phyloP scores from a whole-genome alignment of 1,140 invertebrate species.

The Acyrthosiphon pisum region DNA sequence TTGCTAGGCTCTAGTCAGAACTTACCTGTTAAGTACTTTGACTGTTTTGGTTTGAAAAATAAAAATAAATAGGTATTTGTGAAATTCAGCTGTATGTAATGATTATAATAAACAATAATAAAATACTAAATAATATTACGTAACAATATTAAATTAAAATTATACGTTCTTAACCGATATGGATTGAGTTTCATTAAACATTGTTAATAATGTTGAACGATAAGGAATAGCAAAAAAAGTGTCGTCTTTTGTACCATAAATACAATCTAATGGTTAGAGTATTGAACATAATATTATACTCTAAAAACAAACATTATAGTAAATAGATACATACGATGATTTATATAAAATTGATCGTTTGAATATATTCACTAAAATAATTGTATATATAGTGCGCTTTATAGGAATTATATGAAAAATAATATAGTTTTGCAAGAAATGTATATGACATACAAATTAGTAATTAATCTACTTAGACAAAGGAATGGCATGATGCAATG shows the following conservation, averaged over 20 bases:
- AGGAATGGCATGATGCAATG: conserved; percentile 74
- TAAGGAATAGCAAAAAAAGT: not conserved
- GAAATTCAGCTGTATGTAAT: not conserved
- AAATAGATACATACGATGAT: not conserved
- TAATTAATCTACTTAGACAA: conserved; percentile 60
- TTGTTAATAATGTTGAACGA: not conserved
- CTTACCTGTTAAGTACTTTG: not conserved
- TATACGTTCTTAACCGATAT: not conserved
- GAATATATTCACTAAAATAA: conserved; percentile 15
- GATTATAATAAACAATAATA: not conserved
- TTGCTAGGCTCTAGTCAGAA: not conserved
- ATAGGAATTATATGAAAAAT: not conserved
- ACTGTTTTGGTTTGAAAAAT: not conserved
- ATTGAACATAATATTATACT: not conserved
- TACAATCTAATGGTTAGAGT: not conserved
- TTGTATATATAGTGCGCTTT: not conserved
- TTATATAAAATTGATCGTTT: not conserved
- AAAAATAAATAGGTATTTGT: not conserved
- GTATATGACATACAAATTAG: not conserved
- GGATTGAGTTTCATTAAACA: not conserved
- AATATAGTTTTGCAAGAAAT: conserved; percentile 25
- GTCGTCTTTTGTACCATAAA: not conserved
- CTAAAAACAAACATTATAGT: not conserved
- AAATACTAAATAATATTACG: not conserved
- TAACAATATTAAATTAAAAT: not conserved